Evolutionary conservation across 2,888 invertebrate species (phyloP).

Genomic region (Pyrrhosoma nymphula): DNA sequence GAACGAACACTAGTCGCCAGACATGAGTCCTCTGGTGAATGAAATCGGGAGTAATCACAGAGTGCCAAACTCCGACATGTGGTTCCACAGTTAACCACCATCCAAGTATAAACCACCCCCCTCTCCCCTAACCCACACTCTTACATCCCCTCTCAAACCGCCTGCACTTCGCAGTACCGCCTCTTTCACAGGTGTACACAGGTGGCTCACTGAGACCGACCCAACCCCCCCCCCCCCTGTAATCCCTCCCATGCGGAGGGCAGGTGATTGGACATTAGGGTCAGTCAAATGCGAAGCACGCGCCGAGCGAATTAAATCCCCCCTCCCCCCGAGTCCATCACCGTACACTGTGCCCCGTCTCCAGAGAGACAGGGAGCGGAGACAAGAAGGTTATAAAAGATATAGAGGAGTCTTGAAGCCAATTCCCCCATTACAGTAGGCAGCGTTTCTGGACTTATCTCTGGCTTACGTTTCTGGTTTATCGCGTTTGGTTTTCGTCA

Average conservation of each 20-base stretch:
- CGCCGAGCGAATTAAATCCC: constrained; percentile 6
- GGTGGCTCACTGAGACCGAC: background rate
- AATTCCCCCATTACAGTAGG: no score
- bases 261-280: background rate
- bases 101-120: background rate
- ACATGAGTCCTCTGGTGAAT: background rate
- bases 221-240: background rate
- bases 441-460: no score
- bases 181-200: background rate
- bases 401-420: no score
- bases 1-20: background rate
- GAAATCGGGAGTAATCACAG: background rate
- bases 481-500: no score
- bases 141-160: no score
- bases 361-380: background rate
- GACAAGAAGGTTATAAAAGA: no score
- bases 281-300: background rate
- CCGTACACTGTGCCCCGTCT: background rate
- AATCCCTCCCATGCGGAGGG: background rate
- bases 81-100: background rate
- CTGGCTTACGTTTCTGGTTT: no score
- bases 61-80: constrained; percentile 38
- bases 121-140: background rate
- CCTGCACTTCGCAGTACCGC: background rate
- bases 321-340: background rate